These are phyloP conservation scores for Amblyopsis hoosieri DNA, from an alignment of 2,797 vertebrate species.

Conservation along the genomic window DNA sequence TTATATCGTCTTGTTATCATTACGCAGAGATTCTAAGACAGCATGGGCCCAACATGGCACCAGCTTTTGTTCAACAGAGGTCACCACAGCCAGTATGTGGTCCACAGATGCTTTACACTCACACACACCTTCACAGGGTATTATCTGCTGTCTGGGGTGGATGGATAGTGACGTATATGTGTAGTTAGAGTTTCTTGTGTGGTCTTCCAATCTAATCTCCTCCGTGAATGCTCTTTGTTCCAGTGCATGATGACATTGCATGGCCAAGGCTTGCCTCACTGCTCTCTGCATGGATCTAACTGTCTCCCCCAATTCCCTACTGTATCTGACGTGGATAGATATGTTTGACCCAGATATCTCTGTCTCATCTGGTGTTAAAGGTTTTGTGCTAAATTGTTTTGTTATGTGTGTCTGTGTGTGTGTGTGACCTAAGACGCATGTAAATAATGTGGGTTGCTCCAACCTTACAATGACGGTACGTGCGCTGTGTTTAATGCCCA, in stretches of 20 bases:
- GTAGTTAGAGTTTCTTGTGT: background rate
- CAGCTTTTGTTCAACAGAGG: no score
- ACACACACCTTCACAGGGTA: no score
- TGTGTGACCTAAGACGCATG: conserved; percentile 10
- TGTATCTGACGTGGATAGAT: background rate
- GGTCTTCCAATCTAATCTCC: conserved; percentile 17
- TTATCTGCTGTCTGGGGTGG: no score
- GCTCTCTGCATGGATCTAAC: background rate
- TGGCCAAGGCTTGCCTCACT: background rate
- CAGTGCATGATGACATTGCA: conserved; percentile 7
- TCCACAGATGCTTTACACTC: background rate
- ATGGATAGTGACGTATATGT: no score
- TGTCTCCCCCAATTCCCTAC: background rate
- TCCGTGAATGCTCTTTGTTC: conserved; percentile 11
- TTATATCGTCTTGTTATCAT: no score
- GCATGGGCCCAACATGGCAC: no score
- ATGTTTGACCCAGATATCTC: background rate
- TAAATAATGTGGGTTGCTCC: no score
- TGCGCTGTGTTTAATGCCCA: background rate
- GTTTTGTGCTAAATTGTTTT: background rate
- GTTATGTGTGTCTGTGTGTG: conserved; percentile 10
- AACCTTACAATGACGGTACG: background rate
- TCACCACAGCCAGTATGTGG: no score
- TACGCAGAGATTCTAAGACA: no score
- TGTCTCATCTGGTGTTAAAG: background rate